Evolutionary conservation across 2,113 vertebrate genomes (phyloP).

Genomic region (Myotis lucifugus): DNA sequence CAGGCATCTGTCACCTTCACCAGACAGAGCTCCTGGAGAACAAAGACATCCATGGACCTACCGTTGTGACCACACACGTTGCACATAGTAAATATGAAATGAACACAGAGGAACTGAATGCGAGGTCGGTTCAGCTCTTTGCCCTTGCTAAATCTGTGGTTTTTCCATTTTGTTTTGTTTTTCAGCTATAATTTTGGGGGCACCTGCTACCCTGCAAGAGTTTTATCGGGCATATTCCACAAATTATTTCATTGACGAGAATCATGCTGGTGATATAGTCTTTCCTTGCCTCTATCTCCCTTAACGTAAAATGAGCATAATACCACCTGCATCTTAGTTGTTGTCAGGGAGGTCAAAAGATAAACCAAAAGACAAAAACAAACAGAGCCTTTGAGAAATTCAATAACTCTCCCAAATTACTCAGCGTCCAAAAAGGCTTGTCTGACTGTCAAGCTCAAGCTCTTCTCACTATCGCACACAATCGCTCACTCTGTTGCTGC

Average conservation of each 20-base stretch:
- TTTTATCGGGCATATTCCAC: not conserved
- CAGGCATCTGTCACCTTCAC: not conserved
- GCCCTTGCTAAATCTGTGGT: not conserved
- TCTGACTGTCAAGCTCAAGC: fast-evolving
- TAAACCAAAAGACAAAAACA: not conserved
- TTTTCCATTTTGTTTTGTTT: not conserved
- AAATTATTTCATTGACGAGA: not conserved
- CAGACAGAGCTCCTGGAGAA: not conserved
- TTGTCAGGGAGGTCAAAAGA: not conserved
- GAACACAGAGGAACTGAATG: not conserved
- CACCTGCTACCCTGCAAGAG: not conserved
- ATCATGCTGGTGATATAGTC: not conserved
- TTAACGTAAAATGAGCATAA: not conserved
- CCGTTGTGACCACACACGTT: fast-evolving
- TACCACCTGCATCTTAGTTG: not conserved
- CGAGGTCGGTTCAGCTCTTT: not conserved
- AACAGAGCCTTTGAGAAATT: not conserved
- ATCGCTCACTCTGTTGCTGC: fast-evolving
- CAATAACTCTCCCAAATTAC: not conserved
- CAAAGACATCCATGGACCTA: too few species aligned
- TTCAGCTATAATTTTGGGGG: not conserved
- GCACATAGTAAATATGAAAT: not conserved
- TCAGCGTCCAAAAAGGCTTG: not conserved
- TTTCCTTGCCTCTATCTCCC: not conserved
- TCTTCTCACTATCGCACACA: not conserved